phyloP scores from a whole-genome alignment of 1,140 invertebrate genomes.

The Drosophila nigrodunni region DNA sequence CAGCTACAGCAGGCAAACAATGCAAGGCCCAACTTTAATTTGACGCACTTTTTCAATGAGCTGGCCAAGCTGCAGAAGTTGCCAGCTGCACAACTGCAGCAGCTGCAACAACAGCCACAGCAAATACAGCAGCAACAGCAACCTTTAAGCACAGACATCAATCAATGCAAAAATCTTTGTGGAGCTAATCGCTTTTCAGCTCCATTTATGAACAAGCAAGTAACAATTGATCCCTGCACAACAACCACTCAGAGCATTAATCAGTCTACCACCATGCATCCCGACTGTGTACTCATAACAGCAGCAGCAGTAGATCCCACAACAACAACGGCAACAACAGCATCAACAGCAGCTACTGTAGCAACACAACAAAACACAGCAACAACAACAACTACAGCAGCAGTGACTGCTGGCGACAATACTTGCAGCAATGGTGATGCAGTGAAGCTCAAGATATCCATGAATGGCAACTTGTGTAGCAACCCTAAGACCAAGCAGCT shows the following conservation, averaged over 20 bases:
- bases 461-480: conserved; percentile 67
- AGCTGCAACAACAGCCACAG: conserved; percentile 3
- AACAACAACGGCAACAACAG: conserved; percentile 3
- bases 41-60: conserved; percentile 55
- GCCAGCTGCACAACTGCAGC: conserved; percentile 6
- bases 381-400: conserved; percentile 2
- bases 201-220: conserved; percentile 45
- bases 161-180: conserved; percentile 8
- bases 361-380: conserved; percentile 21
- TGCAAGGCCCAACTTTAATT: conserved; percentile 49
- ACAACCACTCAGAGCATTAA: background rate
- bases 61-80: conserved; percentile 49
- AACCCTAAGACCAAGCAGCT: conserved; percentile 66
- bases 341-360: too few species aligned
- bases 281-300: conserved; percentile 40
- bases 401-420: background rate
- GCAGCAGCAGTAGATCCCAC: too few species aligned
- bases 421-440: conserved; percentile 46
- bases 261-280: conserved; percentile 46
- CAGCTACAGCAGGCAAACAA: conserved; percentile 12
- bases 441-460: conserved; percentile 64
- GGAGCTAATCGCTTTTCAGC: conserved; percentile 33
- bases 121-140: conserved; percentile 15
- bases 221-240: conserved; percentile 19
- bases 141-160: background rate